A percentile compares a stretch with the other conserved stretches of the same genome.
phyloP scores from a whole-genome alignment of 2,888 invertebrate genomes.

The Congeria kusceri region DNA sequence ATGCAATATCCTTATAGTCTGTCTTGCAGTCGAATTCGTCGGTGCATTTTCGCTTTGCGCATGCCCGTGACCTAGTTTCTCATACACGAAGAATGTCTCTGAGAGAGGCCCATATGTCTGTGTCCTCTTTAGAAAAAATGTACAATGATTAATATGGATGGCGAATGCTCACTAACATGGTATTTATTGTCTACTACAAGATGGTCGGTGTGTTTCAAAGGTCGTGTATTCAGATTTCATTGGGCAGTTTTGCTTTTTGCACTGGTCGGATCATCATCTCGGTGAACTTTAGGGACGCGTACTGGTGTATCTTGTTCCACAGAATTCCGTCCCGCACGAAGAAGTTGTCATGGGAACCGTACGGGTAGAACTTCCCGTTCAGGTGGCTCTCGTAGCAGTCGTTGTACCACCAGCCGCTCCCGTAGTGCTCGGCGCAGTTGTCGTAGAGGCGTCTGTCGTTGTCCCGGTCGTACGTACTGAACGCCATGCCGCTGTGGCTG shows the following conservation, averaged over 20 bases:
- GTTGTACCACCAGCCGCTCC: constrained; percentile 85
- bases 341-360: constrained; percentile 82
- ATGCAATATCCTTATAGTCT: too few relatives aligned
- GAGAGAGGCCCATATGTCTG: too few relatives aligned
- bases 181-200: too few relatives aligned
- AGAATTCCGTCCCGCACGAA: constrained; percentile 83
- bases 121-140: too few relatives aligned
- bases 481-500: constrained; percentile 96
- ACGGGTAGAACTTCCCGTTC: constrained; percentile 83
- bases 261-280: constrained; percentile 83
- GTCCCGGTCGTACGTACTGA: constrained; percentile 95
- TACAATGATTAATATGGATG: too few relatives aligned
- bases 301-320: constrained; percentile 83
- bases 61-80: too few relatives aligned
- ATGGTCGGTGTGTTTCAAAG: too few relatives aligned
- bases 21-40: too few relatives aligned
- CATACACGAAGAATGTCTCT: too few relatives aligned
- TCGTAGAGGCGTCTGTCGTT: constrained; percentile 89
- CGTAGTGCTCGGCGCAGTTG: constrained; percentile 83
- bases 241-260: constrained; percentile 58
- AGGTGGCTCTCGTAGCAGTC: constrained; percentile 84
- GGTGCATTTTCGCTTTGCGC: too few relatives aligned
- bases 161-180: too few relatives aligned
- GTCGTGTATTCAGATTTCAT: constrained; percentile 45
- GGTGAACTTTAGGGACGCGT: constrained; percentile 81